Conservation (phyloP, 2,888 invertebrate genomes). For the Agonopterix alstromeriana region DNA sequence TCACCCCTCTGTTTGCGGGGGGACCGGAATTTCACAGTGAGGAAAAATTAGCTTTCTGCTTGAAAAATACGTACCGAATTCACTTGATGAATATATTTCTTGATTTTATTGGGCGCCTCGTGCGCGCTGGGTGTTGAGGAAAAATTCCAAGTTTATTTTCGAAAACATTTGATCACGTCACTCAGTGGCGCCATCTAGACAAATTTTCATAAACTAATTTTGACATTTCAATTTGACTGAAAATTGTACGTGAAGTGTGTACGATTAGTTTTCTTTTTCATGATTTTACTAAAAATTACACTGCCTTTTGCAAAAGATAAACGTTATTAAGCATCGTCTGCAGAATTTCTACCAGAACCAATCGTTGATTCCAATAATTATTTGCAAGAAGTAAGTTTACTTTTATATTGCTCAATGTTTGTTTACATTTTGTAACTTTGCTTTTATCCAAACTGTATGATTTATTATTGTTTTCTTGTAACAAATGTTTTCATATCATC, state of each 20-base stretch:
- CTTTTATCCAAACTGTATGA: no score
- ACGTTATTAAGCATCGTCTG: no score
- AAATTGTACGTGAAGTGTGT: not conserved
- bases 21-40: constrained; percentile 43
- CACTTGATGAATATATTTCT: constrained; percentile 25
- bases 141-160: constrained; percentile 69
- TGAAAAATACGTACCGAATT: constrained; percentile 47
- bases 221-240: constrained; percentile 32
- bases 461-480: no score
- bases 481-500: no score
- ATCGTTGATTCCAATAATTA: no score
- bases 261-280: no score
- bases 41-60: constrained; percentile 24
- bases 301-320: no score
- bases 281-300: no score
- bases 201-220: constrained; percentile 40
- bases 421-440: no score
- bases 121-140: constrained; percentile 38
- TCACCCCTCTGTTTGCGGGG: constrained; percentile 67
- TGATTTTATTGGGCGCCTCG: constrained; percentile 31
- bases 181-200: constrained; percentile 47
- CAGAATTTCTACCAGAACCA: no score
- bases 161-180: constrained; percentile 70
- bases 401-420: no score
- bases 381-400: no score